These are phyloP conservation scores for Hyperoplus lanceolatus DNA, from an alignment of 2,797 vertebrate genomes.

Conservation along the genomic window DNA sequence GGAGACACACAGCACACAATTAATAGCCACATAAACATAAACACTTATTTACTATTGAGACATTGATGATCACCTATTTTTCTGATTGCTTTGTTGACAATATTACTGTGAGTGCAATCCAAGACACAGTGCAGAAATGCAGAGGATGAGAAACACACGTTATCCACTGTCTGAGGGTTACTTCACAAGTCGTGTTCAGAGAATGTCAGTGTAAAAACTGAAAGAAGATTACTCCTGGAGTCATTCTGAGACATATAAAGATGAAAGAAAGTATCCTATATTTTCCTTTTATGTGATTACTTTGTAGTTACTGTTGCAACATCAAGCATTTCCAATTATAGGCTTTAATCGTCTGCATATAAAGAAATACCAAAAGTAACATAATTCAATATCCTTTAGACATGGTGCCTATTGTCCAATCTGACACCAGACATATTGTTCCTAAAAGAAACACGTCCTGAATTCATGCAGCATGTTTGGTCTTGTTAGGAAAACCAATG, in stretches of 20 bases:
- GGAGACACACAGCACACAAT: slow-evolving; percentile 61
- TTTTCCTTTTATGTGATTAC: too few species aligned
- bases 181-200: background rate
- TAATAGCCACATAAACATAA: background rate
- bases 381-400: background rate
- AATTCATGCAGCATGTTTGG: background rate
- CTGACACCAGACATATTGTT: background rate
- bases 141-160: background rate
- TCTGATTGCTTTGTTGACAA: background rate
- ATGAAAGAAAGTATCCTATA: too few species aligned
- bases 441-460: background rate
- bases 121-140: background rate
- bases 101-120: background rate
- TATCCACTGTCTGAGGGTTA: too few species aligned
- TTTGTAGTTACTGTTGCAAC: too few species aligned
- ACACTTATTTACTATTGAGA: background rate
- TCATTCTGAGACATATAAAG: background rate
- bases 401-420: background rate
- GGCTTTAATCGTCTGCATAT: background rate
- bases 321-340: background rate
- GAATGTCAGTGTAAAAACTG: background rate
- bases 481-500: background rate
- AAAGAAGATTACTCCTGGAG: background rate
- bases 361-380: too few species aligned
- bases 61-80: background rate